A percentile compares a stretch with the other conserved stretches of the same genome.
These are phyloP conservation scores for Exocentrus adspersus DNA, from an alignment of 2,888 invertebrate genomes.

Conservation along the genomic window DNA sequence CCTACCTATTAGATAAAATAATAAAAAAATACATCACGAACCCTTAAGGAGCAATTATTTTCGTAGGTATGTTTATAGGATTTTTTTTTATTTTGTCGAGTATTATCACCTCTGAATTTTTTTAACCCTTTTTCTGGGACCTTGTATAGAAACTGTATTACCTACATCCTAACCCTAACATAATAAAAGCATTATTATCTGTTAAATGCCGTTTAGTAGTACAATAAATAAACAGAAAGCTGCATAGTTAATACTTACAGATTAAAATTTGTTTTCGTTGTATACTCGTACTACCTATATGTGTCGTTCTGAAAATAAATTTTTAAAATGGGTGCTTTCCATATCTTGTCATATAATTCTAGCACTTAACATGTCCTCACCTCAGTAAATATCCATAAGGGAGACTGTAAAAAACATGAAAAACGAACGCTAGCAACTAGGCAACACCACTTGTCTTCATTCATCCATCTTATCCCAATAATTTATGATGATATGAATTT, in stretches of 20 bases:
- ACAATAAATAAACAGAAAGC: background rate
- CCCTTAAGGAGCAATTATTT: too few species aligned
- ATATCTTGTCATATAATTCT: constrained; percentile 12
- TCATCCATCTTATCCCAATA: constrained; percentile 25
- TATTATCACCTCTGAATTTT: too few species aligned
- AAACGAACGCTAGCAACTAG: constrained; percentile 25
- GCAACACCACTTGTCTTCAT: constrained; percentile 27
- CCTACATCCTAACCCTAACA: too few species aligned
- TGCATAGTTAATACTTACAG: background rate
- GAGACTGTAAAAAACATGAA: constrained; percentile 30
- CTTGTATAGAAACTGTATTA: too few species aligned
- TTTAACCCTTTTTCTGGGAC: too few species aligned
- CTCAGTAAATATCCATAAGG: constrained; percentile 33
- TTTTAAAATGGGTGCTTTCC: background rate
- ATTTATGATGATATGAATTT: constrained; percentile 26
- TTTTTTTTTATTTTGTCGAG: too few species aligned
- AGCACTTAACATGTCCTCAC: constrained; percentile 38
- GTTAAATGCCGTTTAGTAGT: background rate
- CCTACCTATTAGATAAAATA: too few species aligned
- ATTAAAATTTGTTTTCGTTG: background rate
- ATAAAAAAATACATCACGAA: too few species aligned
- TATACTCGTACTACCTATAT: background rate
- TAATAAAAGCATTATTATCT: background rate
- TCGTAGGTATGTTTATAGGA: too few species aligned
- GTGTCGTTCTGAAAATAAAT: background rate